phyloP scores from a whole-genome alignment of 2,888 invertebrate genomes.

The Cancer borealis region DNA sequence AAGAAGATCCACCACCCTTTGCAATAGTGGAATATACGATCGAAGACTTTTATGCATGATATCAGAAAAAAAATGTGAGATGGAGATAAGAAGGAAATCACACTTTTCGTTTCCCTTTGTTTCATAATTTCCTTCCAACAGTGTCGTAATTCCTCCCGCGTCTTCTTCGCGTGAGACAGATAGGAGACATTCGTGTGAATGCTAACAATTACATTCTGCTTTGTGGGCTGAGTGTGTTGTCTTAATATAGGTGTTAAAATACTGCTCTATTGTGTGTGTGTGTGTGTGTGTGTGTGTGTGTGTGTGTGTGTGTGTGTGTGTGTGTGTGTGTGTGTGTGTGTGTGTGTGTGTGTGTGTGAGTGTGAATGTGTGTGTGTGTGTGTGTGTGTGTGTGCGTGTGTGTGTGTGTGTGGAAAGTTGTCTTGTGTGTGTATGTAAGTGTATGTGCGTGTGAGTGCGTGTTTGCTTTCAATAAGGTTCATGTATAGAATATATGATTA shows the following conservation, averaged over 20 bases:
- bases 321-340: not conserved
- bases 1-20: not conserved
- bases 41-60: not conserved
- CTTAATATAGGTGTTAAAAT: not conserved
- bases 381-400: no score
- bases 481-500: no score
- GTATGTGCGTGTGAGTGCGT: no score
- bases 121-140: not conserved
- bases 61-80: not conserved
- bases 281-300: constrained; percentile 5
- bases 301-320: no score
- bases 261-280: not conserved
- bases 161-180: not conserved
- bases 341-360: not conserved
- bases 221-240: not conserved
- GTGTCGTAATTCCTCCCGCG: not conserved
- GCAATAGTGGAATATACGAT: not conserved
- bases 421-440: no score
- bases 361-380: not conserved
- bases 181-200: not conserved
- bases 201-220: not conserved
- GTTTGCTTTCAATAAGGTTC: no score
- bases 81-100: not conserved
- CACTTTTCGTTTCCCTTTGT: not conserved
- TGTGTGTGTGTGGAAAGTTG: no score